Evolutionary conservation across 2,888 invertebrate species (phyloP).

Genomic region (Volucella bombylans): DNA sequence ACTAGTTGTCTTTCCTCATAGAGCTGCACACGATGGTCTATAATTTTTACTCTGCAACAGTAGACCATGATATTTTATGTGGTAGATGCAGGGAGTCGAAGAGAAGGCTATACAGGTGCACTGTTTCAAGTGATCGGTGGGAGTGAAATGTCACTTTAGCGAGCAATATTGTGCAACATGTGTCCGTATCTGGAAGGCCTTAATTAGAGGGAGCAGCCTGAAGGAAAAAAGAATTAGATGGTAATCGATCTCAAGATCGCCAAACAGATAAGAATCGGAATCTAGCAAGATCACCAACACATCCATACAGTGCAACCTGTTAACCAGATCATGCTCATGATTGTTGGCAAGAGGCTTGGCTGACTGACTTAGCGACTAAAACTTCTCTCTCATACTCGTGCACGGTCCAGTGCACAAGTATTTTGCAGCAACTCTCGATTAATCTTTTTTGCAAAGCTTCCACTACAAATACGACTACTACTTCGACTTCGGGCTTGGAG

Average conservation of each 20-base stretch:
- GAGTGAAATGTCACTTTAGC: slow-evolving; percentile 70
- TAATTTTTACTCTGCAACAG: slow-evolving; percentile 32
- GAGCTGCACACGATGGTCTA: background rate
- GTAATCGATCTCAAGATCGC: slow-evolving; percentile 65
- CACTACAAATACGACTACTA: background rate
- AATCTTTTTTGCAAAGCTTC: slow-evolving; percentile 67
- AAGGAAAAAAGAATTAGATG: slow-evolving; percentile 36
- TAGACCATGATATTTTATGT: slow-evolving; percentile 30
- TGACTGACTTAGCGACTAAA: slow-evolving; percentile 47
- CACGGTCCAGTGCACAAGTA: slow-evolving; percentile 62
- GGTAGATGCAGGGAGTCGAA: too few relatives aligned
- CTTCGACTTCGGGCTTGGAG: slow-evolving; percentile 42
- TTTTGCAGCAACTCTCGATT: slow-evolving; percentile 60
- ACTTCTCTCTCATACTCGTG: slow-evolving; percentile 39
- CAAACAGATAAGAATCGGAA: slow-evolving; percentile 53
- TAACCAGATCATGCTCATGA: slow-evolving; percentile 60
- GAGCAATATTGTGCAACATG: slow-evolving; percentile 55
- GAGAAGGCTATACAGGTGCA: too few relatives aligned
- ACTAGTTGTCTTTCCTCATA: slow-evolving; percentile 33
- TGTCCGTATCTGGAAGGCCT: slow-evolving; percentile 18
- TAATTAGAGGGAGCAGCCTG: slow-evolving; percentile 48
- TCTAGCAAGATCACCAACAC: slow-evolving; percentile 50
- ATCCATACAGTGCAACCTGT: slow-evolving; percentile 55
- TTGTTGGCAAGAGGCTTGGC: slow-evolving; percentile 51
- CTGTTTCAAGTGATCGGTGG: slow-evolving; percentile 23